phyloP scores from a whole-genome alignment of 37 sponge, comb jelly and placozoan species.

The Mnemiopsis leidyi region DNA sequence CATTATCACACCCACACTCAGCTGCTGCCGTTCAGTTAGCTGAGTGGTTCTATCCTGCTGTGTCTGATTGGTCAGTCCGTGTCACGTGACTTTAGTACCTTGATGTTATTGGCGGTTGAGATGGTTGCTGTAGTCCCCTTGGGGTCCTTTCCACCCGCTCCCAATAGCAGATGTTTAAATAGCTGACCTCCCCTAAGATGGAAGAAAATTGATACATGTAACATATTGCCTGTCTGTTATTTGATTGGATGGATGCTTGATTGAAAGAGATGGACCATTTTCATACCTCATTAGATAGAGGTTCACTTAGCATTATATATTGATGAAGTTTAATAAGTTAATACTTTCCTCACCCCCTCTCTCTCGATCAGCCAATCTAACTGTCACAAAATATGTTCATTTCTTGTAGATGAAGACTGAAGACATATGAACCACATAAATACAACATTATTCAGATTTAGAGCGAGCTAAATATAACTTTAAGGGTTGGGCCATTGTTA shows the following conservation, averaged over 20 bases:
- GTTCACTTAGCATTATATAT: not conserved
- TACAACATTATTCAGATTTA: too few species aligned
- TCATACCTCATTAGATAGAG: not conserved
- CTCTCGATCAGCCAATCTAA: too few species aligned
- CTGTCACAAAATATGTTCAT: too few species aligned
- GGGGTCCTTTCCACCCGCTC: not conserved
- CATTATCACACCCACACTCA: too few species aligned
- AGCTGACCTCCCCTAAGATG: not conserved
- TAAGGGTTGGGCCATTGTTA: too few species aligned
- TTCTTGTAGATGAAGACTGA: too few species aligned
- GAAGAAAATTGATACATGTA: not conserved
- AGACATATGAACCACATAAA: too few species aligned
- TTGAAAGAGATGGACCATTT: not conserved
- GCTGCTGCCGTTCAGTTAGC: too few species aligned
- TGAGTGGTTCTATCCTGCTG: not conserved
- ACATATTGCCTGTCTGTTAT: not conserved
- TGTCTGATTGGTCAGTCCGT: not conserved
- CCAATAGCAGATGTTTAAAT: not conserved
- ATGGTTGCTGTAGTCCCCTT: not conserved
- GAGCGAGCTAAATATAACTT: too few species aligned
- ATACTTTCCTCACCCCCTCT: too few species aligned
- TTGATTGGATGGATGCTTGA: not conserved
- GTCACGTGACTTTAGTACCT: not conserved
- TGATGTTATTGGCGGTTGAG: not conserved
- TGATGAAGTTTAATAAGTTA: too few species aligned